Evolutionary conservation across 53 echinoderm and acorn worm genomes (phyloP), one percentile per base, ranked within the genome.

Genomic region (Crossaster papposus): DNA sequence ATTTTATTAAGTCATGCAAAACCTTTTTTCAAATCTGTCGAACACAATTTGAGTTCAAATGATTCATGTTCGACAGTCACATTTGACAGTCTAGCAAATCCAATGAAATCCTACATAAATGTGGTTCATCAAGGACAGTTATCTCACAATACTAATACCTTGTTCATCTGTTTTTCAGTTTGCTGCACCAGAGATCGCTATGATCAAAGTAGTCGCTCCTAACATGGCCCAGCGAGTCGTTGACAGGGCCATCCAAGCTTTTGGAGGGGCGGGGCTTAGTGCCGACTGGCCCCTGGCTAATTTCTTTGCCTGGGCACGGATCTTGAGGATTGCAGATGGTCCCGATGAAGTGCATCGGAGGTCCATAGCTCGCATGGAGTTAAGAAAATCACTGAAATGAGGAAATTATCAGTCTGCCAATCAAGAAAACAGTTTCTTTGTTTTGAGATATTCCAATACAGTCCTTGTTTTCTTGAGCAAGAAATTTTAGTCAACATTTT

Each of bases 291-390:
- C 97, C 65, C 79, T 97, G 24, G 93, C 97, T 4, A 68, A 76
- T 22, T 90, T 90, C 90, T 96, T 77, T 33, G 54, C 94, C 24
- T 88, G 83, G 90, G 95, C 93, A 0, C 77, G 95, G 30, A 79
- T 91, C 55, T 90, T 96, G 51, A 81, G 97, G 79, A 24, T 97
- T 14, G 97, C 97, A 14, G 97, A 97, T 54, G 97, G 97, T 29
- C 97, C 97, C n/a, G 97, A 97, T 37, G 97, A 97, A 78, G 97
- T 95, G 0, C 97, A 97, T 76, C 44, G 95, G 78, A 93, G 94
- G 79, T 84, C 95, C 28, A 73, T 97, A 12, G 95, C 97, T 12
- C 94, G 92, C 86, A 94, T 97, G 70, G 97, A 97, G 68, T 70
- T 94, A 36, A 97, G 84, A 65, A 95, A 94, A 89, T 26, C 81